Base-by-base conservation (phyloP, 2,113 vertebrate genomes). In the Meles meles region DNA sequence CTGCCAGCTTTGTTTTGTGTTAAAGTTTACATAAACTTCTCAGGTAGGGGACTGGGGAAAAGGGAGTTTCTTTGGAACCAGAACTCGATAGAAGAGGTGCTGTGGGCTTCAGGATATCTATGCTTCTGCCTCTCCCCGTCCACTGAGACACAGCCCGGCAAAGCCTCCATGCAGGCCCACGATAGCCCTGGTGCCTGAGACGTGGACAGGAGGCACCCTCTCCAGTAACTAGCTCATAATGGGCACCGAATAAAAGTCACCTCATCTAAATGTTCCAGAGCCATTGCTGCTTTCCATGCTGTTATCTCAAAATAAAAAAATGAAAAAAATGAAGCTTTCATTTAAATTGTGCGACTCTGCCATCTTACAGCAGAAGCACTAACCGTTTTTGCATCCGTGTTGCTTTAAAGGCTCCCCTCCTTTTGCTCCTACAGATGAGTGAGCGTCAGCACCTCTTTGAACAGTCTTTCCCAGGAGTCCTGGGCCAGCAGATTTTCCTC, bases 201-300 rank as follows among this genome's bases (percentile, higher is more conserved):
- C 14, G 27, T 34, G 13, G 52, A 1, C 8, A 0, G 67, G 72
- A 63, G 29, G 34, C 3, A 0, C 37, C 7, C 6, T 1, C 6
- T 1, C 18, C 3, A 14, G 65, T 18, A 10, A 12, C 37, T 4
- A 27, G 11, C n/a, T n/a, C 5, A 0, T 7, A 23, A 11, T 23
- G 61, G n/a, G 27, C 25, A 6, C n/a, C 34, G 44, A n/a, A 25
- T 49, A 17, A 80, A 9, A 1, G 1, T 17, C n/a, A 4, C 57
- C 39, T 12, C 37, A 20, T 18, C 23, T 39, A 15, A 67, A 47
- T 59, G 29, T 49, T 67, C 1, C 7, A 37, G n/a, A 39, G 11
- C 44, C 4, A 61, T 27, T 79, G 10, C 57, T 77, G 44, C 79
- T 94, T 92, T 82, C 20, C 29, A 1, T 21, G 3, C 39, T 61